These are phyloP conservation scores for Sibirionetta formosa DNA, from an alignment of 2,797 vertebrate genomes.

Conservation along the genomic window DNA sequence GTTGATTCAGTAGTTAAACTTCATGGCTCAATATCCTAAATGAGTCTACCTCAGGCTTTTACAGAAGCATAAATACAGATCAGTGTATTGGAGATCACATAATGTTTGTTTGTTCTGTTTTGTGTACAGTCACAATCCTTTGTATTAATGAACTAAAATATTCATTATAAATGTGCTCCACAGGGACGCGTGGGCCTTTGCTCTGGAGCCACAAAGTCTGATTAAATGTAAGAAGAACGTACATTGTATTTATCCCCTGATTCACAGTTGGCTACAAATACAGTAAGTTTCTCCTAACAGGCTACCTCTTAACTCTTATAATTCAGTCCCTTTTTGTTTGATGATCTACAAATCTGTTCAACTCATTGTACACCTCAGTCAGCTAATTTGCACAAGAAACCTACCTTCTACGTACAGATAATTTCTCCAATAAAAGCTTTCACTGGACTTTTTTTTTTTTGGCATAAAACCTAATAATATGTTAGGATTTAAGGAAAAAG, in stretches of 20 bases:
- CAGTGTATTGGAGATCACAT: conserved; percentile 26
- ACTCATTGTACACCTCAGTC: not conserved
- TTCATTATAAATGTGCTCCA: conserved; percentile 78
- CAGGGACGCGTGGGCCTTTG: conserved; percentile 51
- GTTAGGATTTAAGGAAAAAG: conserved; percentile 26
- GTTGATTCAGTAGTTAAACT: conserved; percentile 23
- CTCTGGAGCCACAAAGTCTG: conserved; percentile 83
- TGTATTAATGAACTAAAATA: conserved; percentile 83
- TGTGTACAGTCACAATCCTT: conserved; percentile 62
- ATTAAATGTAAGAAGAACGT: conserved; percentile 72
- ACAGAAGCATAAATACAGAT: conserved; percentile 8
- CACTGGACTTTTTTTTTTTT: not conserved
- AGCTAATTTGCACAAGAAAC: not conserved
- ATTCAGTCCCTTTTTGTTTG: conserved; percentile 75
- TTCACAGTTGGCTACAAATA: conserved; percentile 28
- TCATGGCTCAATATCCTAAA: conserved; percentile 6
- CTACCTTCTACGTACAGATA: not conserved
- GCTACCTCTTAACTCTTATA: conserved; percentile 64
- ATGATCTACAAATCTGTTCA: conserved; percentile 70
- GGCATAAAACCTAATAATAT: not conserved
- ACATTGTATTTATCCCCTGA: not conserved
- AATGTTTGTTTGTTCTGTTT: conserved; percentile 63
- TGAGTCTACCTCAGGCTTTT: not conserved
- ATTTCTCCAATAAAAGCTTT: not conserved
- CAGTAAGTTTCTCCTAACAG: conserved; percentile 50